Evolutionary conservation across 1,140 invertebrate genomes (phyloP), one percentile per base, ranked within the genome.

Genomic region (Zaprionus ornatus): DNA sequence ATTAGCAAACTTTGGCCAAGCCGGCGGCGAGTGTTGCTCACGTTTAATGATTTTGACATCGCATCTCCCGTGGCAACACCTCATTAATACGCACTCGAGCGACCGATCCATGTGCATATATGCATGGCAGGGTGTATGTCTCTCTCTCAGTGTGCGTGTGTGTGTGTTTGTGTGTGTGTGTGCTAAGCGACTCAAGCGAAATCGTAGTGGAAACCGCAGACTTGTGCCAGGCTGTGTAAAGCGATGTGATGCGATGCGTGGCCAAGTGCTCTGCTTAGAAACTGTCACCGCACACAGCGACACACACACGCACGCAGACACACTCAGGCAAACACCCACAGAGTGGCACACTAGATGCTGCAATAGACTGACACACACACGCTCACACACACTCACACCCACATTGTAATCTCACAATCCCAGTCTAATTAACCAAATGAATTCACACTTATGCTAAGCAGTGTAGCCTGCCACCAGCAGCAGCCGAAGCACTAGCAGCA

Each of bases 351-450:
- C 40, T 17, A 45, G 40, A 2, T 45, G 40, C 40, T 17, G 40
- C 40, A 32, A 27, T 32, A 40, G 4, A 29, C 52, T 23, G n/a
- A 4, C 32, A 29, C 25, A 59, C 61, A 76, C 6, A 48, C 60
- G 40, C 62, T 55, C 57, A 69, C 19, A 59, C 42, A 54, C 56
- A 55, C 9, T 23, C 40, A 40, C 61, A 21, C 23, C 61, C 35
- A 62, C 50, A 57, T 59, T 79, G 83, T 78, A 78, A 80, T 81
- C 78, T 71, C 69, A 72, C 79, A 88, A 84, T 90, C 62, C 79
- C 35, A 69, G 55, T 76, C 64, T 90, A 85, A 88, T 88, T 88
- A 88, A 85, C 85, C 85, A 88, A 90, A 90, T 88, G 81, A 88
- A 88, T 88, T 85, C 75, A 81, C 81, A 88, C 85, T 79, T 84